Evolutionary conservation across 2,888 invertebrate genomes (phyloP), one percentile per base, ranked within the genome.

Genomic region (Graphium colonna): DNA sequence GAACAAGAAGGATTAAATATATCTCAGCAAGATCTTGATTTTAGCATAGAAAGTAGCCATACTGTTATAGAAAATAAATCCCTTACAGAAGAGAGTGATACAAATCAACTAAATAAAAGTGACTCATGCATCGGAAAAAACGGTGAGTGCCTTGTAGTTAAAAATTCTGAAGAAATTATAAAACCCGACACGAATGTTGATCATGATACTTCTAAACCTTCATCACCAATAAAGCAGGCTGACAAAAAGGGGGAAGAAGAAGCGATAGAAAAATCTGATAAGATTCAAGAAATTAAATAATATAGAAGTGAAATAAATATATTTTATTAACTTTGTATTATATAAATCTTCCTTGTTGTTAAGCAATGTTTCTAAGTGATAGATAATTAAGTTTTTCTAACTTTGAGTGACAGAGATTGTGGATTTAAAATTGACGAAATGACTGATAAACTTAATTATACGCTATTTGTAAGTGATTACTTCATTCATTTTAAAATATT

Each of bases 61-160:
- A 87, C 86, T 1, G 84, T 87, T 1, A 77, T 83, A 55, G 87
- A 87, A 57, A 87, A 85, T 60, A 75, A 73, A 56, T 79, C 75
- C 1, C 78, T 75, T 52, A 75, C 79, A 47, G 57, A 60, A 12
- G 73, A 79, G 17, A 63, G 59, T 9, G 67, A 71, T 28, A 46
- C 38, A 36, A 33, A 39, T 3, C 44, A 55, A 10, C 16, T 45
- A n/a, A 33, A 39, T 16, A 41, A 51, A 31, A 48, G 33, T 52
- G 55, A 60, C 41, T 36, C 49, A 12, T 4, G 15, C 8, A 13
- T 28, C 33, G 17, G 17, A 12, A 26, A 21, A 41, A 36, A 17
- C n/a, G 43, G 12, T 9, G 31, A 16, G 13, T n/a, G 48, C 1
- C 28, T 26, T 38, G 12, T 8, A 0, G 2, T 42, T 1, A 38